Evolutionary conservation across 2,888 invertebrate genomes (phyloP), one percentile per base, ranked within the genome.

Genomic region (Nowickia ferox): DNA sequence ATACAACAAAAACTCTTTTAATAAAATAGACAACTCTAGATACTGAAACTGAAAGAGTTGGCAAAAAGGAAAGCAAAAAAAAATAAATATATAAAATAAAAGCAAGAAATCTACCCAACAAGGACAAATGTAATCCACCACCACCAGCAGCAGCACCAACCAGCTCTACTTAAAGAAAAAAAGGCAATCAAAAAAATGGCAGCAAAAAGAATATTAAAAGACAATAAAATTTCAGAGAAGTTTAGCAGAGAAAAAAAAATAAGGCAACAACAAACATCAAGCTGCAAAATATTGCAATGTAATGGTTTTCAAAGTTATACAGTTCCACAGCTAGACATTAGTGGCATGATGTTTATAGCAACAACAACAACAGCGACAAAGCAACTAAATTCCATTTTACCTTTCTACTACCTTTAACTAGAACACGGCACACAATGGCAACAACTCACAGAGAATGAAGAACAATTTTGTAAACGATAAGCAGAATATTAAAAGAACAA

Each of bases 71-170:
- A 65, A 40, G 59, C 55, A 55, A 78, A 68, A 84, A 65, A 69
- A 76, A 83, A n/a, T n/a, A n/a, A n/a, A n/a, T n/a, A n/a, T 72
- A 53, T 48, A 57, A 59, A 80, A 48, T 30, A 55, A 66, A 66
- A 74, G 65, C 59, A 59, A 80, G 65, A 74, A 80, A 57, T 66
- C 57, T 44, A 78, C 38, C 68, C 77, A 84, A 74, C 83, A 84
- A 84, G 83, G 83, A 84, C 83, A 84, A 66, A 84, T 72, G 78
- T 78, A 84, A 84, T 78, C 83, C 77, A 78, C 77, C 72, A 83
- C 74, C 61, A 55, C 51, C 30, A 30, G 30, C 30, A 2, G 0
- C 30, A 5, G 6, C n/a, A n/a, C n/a, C 30, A 30, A 6, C 30
- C 30, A 30, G 5, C 6, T 1, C 30, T 30, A 30, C 30, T 30